These are phyloP conservation scores for Harpalus rubripes DNA, from an alignment of 2,888 invertebrate species.

Conservation along the genomic window DNA sequence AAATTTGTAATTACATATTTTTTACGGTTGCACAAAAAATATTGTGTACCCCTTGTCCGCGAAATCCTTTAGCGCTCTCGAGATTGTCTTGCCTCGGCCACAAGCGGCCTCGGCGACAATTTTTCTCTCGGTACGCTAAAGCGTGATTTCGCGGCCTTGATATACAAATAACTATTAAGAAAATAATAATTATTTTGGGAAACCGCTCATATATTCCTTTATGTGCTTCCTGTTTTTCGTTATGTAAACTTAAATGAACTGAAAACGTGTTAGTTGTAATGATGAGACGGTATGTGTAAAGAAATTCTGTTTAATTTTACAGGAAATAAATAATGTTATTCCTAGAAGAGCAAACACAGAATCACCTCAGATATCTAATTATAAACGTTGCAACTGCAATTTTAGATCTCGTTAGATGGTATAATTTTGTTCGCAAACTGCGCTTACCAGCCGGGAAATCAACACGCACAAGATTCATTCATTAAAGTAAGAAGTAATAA, in stretches of 20 bases:
- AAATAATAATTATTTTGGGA: too few relatives aligned
- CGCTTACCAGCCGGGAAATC: constrained; percentile 10
- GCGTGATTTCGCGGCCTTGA: too few relatives aligned
- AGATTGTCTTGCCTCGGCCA: too few relatives aligned
- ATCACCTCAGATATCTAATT: background rate
- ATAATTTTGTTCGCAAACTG: background rate
- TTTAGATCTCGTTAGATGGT: constrained; percentile 13
- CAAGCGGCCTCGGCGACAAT: too few relatives aligned
- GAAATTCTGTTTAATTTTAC: background rate
- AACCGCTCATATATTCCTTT: background rate
- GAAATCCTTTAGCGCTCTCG: too few relatives aligned
- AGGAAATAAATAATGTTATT: background rate
- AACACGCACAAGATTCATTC: constrained; percentile 12
- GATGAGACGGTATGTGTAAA: background rate
- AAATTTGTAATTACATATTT: too few relatives aligned
- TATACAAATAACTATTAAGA: too few relatives aligned
- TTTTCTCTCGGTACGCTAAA: too few relatives aligned
- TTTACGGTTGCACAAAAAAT: too few relatives aligned
- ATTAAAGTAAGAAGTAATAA: background rate
- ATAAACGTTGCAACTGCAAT: constrained; percentile 1
- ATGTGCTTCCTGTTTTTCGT: background rate
- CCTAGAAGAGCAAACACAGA: constrained; percentile 1
- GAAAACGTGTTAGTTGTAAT: background rate
- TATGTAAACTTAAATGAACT: background rate
- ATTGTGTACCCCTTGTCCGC: too few relatives aligned